Percentiles rank a stretch among this genome's conserved stretches.
These are phyloP conservation scores for Microcebus murinus DNA, from an alignment of 2,113 vertebrate species.

Conservation along the genomic window DNA sequence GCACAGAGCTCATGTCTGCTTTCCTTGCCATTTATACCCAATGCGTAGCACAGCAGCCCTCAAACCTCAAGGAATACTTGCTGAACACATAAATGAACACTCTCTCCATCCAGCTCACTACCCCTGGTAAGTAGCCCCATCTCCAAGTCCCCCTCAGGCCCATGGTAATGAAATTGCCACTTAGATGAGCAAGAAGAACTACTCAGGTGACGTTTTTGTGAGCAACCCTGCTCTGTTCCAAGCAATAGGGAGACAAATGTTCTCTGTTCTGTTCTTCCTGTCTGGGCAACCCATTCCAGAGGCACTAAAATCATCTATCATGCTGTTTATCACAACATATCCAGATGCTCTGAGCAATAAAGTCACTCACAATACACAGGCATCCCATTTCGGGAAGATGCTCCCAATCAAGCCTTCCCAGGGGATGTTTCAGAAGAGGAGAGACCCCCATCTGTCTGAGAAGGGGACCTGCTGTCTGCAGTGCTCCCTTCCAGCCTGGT, in stretches of 20 bases:
- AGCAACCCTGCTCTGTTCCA: neutral
- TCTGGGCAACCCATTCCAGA: slow-evolving; percentile 62
- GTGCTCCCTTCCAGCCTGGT: neutral
- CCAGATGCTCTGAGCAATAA: slow-evolving; percentile 80
- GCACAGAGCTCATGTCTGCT: neutral
- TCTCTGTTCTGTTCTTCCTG: slow-evolving; percentile 53
- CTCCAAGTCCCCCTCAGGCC: neutral
- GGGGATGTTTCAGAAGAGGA: slow-evolving; percentile 57
- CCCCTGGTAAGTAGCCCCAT: neutral
- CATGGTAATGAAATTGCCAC: neutral
- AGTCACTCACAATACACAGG: slow-evolving; percentile 67
- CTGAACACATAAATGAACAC: neutral
- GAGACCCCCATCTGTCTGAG: slow-evolving; percentile 69
- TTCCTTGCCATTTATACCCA: neutral
- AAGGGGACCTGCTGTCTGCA: slow-evolving; percentile 1
- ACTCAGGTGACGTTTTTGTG: neutral
- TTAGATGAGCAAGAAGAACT: neutral
- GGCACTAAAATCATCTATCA: slow-evolving; percentile 74
- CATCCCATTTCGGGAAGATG: slow-evolving; percentile 57
- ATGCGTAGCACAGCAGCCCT: neutral
- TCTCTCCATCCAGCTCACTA: neutral
- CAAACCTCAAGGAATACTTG: neutral
- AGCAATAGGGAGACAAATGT: slow-evolving; percentile 30
- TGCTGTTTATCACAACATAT: slow-evolving; percentile 78
- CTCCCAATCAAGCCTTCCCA: slow-evolving; percentile 53